These are phyloP conservation scores for Orthosia gothica DNA, from an alignment of 2,888 invertebrate species.

Conservation along the genomic window DNA sequence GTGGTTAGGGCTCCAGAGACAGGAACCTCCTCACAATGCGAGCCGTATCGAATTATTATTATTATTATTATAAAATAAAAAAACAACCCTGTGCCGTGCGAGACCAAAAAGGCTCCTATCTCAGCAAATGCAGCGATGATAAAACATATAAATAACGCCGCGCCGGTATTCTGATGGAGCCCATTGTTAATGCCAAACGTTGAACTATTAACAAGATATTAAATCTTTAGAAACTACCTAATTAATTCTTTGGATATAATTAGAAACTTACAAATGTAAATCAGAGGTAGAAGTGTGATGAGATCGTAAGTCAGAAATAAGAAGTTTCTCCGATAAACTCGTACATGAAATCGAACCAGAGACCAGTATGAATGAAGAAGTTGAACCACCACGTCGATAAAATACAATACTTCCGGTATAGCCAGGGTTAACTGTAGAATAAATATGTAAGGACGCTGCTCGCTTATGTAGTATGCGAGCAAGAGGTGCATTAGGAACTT, in stretches of 20 bases:
- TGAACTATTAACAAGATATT: not conserved
- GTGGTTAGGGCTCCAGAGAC: too few species aligned
- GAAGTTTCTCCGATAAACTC: conserved; percentile 77
- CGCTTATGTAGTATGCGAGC: conserved; percentile 75
- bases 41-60: too few species aligned
- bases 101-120: too few species aligned
- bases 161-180: too few species aligned
- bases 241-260: not conserved
- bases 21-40: too few species aligned
- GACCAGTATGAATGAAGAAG: conserved; percentile 83
- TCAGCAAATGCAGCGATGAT: too few species aligned
- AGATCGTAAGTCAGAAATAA: conserved; percentile 77
- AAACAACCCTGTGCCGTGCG: too few species aligned
- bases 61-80: too few species aligned
- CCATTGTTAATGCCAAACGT: too few species aligned
- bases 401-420: conserved; percentile 75
- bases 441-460: not conserved
- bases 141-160: too few species aligned
- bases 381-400: conserved; percentile 76
- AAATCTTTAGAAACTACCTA: not conserved
- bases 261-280: conserved; percentile 78
- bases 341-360: conserved; percentile 77
- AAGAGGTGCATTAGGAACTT: conserved; percentile 79
- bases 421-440: conserved; percentile 70
- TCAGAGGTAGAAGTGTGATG: conserved; percentile 75